These are phyloP conservation scores for Mionectes macconnelli DNA, from an alignment of 2,113 vertebrate genomes.

Conservation along the genomic window DNA sequence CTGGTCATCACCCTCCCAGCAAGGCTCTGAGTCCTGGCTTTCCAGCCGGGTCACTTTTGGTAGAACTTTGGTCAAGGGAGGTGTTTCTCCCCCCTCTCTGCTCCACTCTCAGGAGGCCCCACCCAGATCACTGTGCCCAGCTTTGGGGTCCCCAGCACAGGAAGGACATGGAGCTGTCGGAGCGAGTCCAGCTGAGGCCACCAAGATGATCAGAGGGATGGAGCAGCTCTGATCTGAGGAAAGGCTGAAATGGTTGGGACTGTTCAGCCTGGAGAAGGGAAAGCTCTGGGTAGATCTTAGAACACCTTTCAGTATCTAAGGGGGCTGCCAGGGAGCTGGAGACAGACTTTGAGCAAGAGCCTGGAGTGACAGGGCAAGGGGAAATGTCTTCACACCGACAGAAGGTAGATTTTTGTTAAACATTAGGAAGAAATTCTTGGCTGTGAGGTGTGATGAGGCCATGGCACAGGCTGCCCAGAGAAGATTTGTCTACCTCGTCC, in stretches of 20 bases:
- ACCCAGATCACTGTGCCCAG: not conserved
- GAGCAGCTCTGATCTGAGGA: not conserved
- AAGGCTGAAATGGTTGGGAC: not conserved
- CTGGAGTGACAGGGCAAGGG: not conserved
- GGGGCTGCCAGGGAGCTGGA: not conserved
- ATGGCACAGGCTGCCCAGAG: not conserved
- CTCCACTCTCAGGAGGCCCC: not conserved
- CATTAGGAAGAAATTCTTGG: not conserved
- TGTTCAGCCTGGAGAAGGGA: not conserved
- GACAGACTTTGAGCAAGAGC: not conserved
- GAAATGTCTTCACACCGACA: not conserved
- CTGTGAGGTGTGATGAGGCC: fast-evolving
- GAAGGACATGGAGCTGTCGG: not conserved
- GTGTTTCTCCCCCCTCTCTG: not conserved
- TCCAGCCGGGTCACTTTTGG: fast-evolving
- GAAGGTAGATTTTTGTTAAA: not conserved
- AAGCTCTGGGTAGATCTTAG: not conserved
- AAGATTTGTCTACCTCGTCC: not conserved
- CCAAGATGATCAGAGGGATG: not conserved
- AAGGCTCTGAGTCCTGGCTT: not conserved
- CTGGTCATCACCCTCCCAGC: fast-evolving
- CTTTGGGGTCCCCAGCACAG: not conserved
- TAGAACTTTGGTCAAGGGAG: not conserved
- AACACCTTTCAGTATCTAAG: not conserved
- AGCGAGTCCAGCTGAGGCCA: not conserved